Evolutionary conservation across 2,113 vertebrate species (phyloP), one percentile per base, ranked within the genome.

Genomic region (Bothrops jararaca): DNA sequence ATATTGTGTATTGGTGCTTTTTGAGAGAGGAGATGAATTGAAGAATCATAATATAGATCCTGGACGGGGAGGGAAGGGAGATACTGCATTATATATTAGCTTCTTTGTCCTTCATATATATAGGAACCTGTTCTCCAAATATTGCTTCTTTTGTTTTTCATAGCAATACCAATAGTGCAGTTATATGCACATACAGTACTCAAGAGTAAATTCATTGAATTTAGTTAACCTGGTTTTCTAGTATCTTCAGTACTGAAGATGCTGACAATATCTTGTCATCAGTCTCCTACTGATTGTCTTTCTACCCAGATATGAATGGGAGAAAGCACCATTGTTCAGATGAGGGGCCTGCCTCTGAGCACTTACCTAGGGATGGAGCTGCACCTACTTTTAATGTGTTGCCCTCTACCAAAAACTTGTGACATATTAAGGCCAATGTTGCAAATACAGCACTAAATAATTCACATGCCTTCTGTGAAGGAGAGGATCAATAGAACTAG

Each of bases 391-490:
- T 74, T 57, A 60, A 52, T 60, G 8, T 26, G 7, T 34, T 85
- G 74, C n/a, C 58, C 7, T 34, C 88, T 90, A 34, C 20, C 53
- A 86, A 86, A 13, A 15, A 90, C 57, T 86, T 45, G 20, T 45
- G 56, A 85, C 23, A 53, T 86, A 60, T 53, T 92, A 85, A 50
- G 88, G n/a, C 29, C 22, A 23, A 80, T 86, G 74, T 13, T 64
- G 45, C 56, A 93, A 57, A 34, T 42, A 64, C 53, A 86, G 86
- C 34, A 12, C 89, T 93, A 86, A 93, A 93, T 93, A 90, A 93
- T 93, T 93, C 56, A 93, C 48, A 52, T 90, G 54, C 24, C 57
- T 48, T 86, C 45, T 86, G 45, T 57, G 86, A 90, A 85, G 53
- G 80, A 93, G 26, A 90, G 80, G 80, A n/a, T 45, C 5, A 50